A percentile compares a stretch with the other conserved stretches of the same genome.
Evolutionary conservation across 2,113 vertebrate genomes (phyloP).

Genomic region (Triplophysa rosa): DNA sequence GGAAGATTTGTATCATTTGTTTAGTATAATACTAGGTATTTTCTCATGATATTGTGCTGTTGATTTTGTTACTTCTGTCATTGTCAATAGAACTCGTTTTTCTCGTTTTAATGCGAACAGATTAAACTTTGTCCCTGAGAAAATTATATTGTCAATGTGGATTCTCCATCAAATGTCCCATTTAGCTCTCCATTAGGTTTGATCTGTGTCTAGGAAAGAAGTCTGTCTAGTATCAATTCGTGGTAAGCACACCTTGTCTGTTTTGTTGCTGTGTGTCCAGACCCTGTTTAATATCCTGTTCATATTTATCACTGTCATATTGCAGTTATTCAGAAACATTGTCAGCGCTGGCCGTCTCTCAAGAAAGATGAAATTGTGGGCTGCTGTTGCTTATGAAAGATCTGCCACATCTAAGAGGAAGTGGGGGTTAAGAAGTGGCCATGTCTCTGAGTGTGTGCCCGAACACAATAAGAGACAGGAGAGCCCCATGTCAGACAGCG

Average conservation of each 20-base stretch:
- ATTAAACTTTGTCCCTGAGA: constrained; percentile 29
- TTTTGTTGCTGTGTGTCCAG: neutral
- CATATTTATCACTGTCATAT: constrained; percentile 32
- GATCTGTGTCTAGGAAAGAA: constrained; percentile 23
- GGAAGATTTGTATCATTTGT: neutral
- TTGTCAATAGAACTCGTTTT: neutral
- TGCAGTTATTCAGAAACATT: constrained; percentile 2
- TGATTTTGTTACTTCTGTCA: constrained; percentile 22
- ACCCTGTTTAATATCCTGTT: constrained; percentile 27
- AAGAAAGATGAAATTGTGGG: constrained; percentile 18
- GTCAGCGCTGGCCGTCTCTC: neutral
- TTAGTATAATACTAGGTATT: neutral
- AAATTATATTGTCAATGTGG: constrained; percentile 35
- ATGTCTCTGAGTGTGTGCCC: neutral
- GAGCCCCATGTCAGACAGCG: constrained; percentile 10
- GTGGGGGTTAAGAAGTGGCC: constrained; percentile 7
- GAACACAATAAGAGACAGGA: neutral
- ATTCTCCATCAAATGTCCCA: constrained; percentile 32
- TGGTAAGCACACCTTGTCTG: constrained; percentile 11
- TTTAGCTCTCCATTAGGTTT: constrained; percentile 32
- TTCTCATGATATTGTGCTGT: neutral
- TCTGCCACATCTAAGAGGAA: constrained; percentile 1
- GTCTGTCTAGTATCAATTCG: constrained; percentile 6
- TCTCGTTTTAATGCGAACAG: constrained; percentile 1
- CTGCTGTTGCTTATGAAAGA: constrained; percentile 11